phyloP scores from a whole-genome alignment of 2,888 invertebrate genomes.

The Ornithoptera priamus region DNA sequence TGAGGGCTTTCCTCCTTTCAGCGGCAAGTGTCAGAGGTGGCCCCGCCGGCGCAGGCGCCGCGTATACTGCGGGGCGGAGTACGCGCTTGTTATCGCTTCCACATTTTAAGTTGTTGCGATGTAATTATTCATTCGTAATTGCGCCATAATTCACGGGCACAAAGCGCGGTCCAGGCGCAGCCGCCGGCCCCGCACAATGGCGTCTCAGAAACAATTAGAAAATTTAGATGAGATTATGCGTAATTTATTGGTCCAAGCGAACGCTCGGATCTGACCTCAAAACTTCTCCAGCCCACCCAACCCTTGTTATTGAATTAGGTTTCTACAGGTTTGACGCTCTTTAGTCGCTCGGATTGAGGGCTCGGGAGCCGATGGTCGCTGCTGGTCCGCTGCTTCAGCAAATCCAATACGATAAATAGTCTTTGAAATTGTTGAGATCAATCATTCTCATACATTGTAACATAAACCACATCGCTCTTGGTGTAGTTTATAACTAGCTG shows the following conservation, averaged over 20 bases:
- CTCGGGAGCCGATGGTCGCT: not conserved
- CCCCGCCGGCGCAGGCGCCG: no score
- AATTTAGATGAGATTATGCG: slow-evolving; percentile 52
- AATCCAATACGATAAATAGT: no score
- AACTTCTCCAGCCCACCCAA: slow-evolving; percentile 13
- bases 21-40: no score
- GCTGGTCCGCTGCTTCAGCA: no score
- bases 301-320: slow-evolving; percentile 28
- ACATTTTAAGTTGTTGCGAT: slow-evolving; percentile 21
- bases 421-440: no score
- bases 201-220: slow-evolving; percentile 52
- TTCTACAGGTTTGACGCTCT: not conserved
- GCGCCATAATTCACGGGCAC: slow-evolving; percentile 28
- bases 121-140: slow-evolving; percentile 34
- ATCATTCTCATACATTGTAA: no score
- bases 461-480: no score
- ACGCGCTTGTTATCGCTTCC: slow-evolving; percentile 28
- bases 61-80: slow-evolving; percentile 21
- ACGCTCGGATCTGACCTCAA: slow-evolving; percentile 18
- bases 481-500: no score
- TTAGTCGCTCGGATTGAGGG: slow-evolving; percentile 13
- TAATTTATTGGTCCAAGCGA: slow-evolving; percentile 34
- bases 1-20: no score
- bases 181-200: slow-evolving; percentile 39
- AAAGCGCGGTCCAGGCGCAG: not conserved